Evolutionary conservation across 1,140 invertebrate genomes (phyloP).

Genomic region (Cydia splendana): DNA sequence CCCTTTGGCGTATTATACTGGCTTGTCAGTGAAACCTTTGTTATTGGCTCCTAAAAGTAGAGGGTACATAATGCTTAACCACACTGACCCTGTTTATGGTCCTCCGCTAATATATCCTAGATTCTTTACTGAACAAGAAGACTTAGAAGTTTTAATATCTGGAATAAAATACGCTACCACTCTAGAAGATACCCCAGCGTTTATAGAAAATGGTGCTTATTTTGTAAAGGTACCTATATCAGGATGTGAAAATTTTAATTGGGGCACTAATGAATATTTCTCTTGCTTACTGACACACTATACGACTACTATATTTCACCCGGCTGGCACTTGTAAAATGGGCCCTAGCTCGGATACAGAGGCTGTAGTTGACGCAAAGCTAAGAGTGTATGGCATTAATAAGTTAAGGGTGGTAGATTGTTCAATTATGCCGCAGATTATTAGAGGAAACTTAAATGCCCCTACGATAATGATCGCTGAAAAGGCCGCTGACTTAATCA

Average conservation of each 20-base stretch:
- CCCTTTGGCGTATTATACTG: conserved; percentile 78
- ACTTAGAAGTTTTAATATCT: conserved; percentile 82
- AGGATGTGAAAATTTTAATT: conserved; percentile 81
- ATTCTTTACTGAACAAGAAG: conserved; percentile 84
- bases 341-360: conserved; percentile 83
- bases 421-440: conserved; percentile 85
- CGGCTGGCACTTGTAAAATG: conserved; percentile 93
- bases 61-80: conserved; percentile 84
- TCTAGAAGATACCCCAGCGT: conserved; percentile 81
- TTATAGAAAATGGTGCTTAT: conserved; percentile 80
- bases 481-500: conserved; percentile 82
- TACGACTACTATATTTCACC: conserved; percentile 88
- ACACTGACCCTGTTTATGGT: conserved; percentile 84
- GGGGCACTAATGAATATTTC: conserved; percentile 85
- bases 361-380: conserved; percentile 86
- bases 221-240: conserved; percentile 81
- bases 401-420: conserved; percentile 88
- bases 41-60: conserved; percentile 86
- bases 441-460: conserved; percentile 82
- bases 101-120: conserved; percentile 91
- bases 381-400: conserved; percentile 85
- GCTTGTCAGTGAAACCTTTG: conserved; percentile 79
- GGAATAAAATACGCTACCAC: conserved; percentile 80
- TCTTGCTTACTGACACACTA: conserved; percentile 83
- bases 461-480: conserved; percentile 84